Evolutionary conservation across 2,888 invertebrate genomes (phyloP).

Genomic region (Parascotia fuliginaria): DNA sequence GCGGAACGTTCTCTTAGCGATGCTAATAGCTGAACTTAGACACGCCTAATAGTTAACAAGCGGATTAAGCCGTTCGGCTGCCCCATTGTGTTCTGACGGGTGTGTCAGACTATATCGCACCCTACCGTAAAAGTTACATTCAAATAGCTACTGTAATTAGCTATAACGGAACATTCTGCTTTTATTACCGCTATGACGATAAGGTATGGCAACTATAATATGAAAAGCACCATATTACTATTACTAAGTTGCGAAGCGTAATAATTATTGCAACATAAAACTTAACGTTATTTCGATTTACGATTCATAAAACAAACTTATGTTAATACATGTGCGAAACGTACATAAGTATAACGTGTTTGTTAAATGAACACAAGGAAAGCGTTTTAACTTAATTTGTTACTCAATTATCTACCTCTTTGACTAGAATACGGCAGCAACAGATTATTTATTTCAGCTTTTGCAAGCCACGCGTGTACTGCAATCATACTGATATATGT

Average conservation of each 20-base stretch:
- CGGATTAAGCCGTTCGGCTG: conserved; percentile 68
- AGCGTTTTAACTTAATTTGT: background rate
- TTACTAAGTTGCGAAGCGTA: conserved; percentile 29
- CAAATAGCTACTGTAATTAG: conserved; percentile 57
- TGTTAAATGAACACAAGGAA: background rate
- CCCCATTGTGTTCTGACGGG: conserved; percentile 62
- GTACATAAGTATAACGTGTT: too few relatives aligned
- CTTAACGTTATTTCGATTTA: conserved; percentile 23
- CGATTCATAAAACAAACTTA: conserved; percentile 12
- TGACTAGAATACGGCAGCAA: too few relatives aligned
- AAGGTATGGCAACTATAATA: conserved; percentile 21
- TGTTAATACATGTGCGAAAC: background rate
- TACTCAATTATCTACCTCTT: background rate
- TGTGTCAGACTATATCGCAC: conserved; percentile 60
- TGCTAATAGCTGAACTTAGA: conserved; percentile 73
- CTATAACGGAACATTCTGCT: conserved; percentile 41
- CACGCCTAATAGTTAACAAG: conserved; percentile 73
- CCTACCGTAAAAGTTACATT: conserved; percentile 49
- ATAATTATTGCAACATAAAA: conserved; percentile 31
- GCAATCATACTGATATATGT: too few relatives aligned
- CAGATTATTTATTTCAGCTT: too few relatives aligned
- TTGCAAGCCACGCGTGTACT: too few relatives aligned
- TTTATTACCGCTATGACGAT: conserved; percentile 42
- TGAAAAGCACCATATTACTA: conserved; percentile 17
- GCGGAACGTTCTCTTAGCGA: conserved; percentile 57